Evolutionary conservation across 2,797 vertebrate genomes (phyloP), one percentile per base, ranked within the genome.

Genomic region (Craterocephalus amniculus): DNA sequence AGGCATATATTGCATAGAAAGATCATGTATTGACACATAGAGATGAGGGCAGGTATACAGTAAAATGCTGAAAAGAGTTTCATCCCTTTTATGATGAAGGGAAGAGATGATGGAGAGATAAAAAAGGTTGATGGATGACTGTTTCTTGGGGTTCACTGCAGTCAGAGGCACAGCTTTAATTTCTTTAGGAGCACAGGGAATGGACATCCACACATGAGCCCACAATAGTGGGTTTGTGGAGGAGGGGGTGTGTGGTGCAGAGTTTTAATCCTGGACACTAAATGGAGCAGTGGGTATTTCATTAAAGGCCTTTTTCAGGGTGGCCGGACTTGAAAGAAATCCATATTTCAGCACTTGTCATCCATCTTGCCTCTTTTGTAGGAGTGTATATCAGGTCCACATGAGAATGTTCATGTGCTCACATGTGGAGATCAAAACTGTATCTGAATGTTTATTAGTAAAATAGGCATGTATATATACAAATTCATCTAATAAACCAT

Each of bases 341-440:
- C 94, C 85, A 94, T 94, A 93, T 92, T 93, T 93, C 90, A 94
- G 92, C 92, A 93, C 86, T 82, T 86, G 79, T 86, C 76, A 88
- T 89, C 87, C 78, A 81, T 92, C 87, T 85, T 67, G 63, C 64
- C 72, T 81, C 67, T 63, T 54, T 34, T 48, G 55, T 64, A 65
- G 67, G 67, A 56, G 16, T 20, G 4, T 45, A 16, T 45, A 18
- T 45, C 67, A 57, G 34, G 38, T 48, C 58, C 58, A 51, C 64
- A 70, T 32, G 45, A 56, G 49, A n/a, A 31, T 63, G 38, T 59
- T 55, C 40, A 6, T 18, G 57, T 49, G 72, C 16, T n/a, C 4
- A 22, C 6, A 59, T 24, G 56, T 49, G 48, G n/a, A 63, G 51
- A 60, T 68, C 16, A 24, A 51, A 63, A 36, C 22, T 45, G 31